Conservation (phyloP, 2,113 vertebrate species). For the Pteronura brasiliensis region DNA sequence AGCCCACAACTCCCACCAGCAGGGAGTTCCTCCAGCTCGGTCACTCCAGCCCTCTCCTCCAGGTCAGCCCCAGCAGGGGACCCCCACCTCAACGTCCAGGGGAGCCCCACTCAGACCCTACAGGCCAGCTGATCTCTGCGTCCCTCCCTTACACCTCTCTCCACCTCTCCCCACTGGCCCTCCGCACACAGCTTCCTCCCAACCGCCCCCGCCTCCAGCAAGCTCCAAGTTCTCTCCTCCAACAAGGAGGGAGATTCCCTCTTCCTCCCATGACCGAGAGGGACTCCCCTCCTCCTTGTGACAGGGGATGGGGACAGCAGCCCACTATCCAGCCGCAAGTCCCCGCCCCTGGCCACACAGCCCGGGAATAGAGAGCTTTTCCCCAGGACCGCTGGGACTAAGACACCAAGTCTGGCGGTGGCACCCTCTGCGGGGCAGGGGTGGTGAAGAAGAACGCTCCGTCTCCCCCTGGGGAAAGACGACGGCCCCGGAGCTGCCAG, state of each 20-base stretch:
- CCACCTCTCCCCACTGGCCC: not conserved
- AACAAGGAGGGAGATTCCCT: not conserved
- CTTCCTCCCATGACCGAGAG: not conserved
- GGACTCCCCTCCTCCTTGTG: not conserved
- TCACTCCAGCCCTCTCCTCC: not conserved
- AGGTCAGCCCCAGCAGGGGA: not conserved
- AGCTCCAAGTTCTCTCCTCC: not conserved
- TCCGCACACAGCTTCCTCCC: not conserved
- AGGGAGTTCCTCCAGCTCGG: not conserved
- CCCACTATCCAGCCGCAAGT: not conserved
- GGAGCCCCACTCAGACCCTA: not conserved
- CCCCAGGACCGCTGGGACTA: not conserved
- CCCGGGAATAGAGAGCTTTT: not conserved
- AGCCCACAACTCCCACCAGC: not conserved
- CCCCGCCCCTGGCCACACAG: not conserved
- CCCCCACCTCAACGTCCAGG: not conserved
- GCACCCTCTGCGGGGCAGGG: rapidly evolving
- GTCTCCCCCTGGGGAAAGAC: not conserved
- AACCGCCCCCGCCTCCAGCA: no score
- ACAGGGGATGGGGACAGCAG: not conserved
- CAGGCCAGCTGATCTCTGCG: not conserved
- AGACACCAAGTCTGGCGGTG: not conserved
- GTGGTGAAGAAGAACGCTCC: not conserved
- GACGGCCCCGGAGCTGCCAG: not conserved
- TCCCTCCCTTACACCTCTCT: not conserved